Conservation (phyloP, 2,113 vertebrate genomes). For the Salminus brasiliensis region DNA sequence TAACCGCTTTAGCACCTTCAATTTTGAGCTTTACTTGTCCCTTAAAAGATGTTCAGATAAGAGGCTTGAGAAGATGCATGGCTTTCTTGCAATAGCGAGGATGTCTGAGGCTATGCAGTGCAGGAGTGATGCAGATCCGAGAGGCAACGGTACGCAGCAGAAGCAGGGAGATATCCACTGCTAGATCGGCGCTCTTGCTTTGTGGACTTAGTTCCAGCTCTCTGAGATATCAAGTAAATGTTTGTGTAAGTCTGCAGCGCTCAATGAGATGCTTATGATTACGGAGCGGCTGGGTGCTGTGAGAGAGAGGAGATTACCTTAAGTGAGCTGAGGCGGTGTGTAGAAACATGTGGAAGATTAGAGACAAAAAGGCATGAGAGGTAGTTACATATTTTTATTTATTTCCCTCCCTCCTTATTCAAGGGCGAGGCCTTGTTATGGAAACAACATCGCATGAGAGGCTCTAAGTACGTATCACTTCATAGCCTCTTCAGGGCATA, state of each 20-base stretch:
- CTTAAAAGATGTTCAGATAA: no score
- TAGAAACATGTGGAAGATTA: slow-evolving; percentile 24
- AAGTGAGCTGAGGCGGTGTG: slow-evolving; percentile 27
- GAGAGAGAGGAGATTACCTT: slow-evolving; percentile 22
- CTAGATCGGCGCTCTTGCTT: slow-evolving; percentile 1
- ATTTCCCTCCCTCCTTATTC: no score
- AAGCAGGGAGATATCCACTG: not conserved
- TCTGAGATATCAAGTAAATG: slow-evolving; percentile 28
- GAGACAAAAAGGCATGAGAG: slow-evolving; percentile 1
- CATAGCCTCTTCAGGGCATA: slow-evolving; percentile 32
- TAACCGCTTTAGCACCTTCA: no score
- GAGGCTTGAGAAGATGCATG: no score
- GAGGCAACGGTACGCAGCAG: not conserved
- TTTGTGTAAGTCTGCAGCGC: slow-evolving; percentile 27
- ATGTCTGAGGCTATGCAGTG: not conserved
- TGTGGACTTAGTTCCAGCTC: slow-evolving; percentile 3
- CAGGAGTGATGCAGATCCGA: not conserved
- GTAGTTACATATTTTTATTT: slow-evolving; percentile 9
- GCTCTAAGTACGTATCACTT: slow-evolving; percentile 27
- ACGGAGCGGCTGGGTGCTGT: slow-evolving; percentile 6
- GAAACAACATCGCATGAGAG: slow-evolving; percentile 23
- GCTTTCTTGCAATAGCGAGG: not conserved
- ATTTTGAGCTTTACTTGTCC: no score
- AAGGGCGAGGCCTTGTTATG: slow-evolving; percentile 41
- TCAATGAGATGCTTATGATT: slow-evolving; percentile 33